These are phyloP conservation scores for Eulithis prunata DNA, from an alignment of 2,888 invertebrate species.

Conservation along the genomic window DNA sequence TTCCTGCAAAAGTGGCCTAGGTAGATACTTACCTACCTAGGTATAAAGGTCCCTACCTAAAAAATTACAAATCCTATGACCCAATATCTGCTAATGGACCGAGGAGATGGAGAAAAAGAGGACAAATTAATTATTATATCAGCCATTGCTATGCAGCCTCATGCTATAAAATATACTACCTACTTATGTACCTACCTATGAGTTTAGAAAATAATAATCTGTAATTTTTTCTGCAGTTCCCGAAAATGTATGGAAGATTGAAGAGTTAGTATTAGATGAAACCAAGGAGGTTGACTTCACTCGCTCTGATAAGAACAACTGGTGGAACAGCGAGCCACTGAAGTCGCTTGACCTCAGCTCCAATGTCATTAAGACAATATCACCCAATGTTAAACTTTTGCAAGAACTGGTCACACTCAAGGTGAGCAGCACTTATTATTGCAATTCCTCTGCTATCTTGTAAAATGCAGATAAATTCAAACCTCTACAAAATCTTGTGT, in stretches of 20 bases:
- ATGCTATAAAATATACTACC: too few relatives aligned
- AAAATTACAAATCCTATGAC: too few relatives aligned
- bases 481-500: too few relatives aligned
- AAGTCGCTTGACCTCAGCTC: conserved; percentile 91
- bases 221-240: conserved; percentile 83
- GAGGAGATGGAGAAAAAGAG: too few relatives aligned
- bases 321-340: conserved; percentile 94
- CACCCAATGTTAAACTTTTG: conserved; percentile 86
- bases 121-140: too few relatives aligned
- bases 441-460: conserved; percentile 2
- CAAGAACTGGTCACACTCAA: conserved; percentile 88
- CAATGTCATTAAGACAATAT: conserved; percentile 87
- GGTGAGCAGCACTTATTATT: conserved; percentile 76
- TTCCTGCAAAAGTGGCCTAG: too few relatives aligned
- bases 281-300: conserved; percentile 86
- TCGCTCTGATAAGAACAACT: conserved; percentile 84
- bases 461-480: not conserved
- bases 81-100: too few relatives aligned
- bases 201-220: not conserved
- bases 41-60: not conserved
- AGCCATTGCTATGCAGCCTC: too few relatives aligned
- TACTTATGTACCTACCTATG: not conserved
- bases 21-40: not conserved
- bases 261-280: conserved; percentile 86
- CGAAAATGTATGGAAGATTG: conserved; percentile 89